Percentiles rank a stretch among this genome's conserved stretches.
Evolutionary conservation across 2,113 vertebrate genomes (phyloP).

Genomic region (Edolisoma coerulescens): DNA sequence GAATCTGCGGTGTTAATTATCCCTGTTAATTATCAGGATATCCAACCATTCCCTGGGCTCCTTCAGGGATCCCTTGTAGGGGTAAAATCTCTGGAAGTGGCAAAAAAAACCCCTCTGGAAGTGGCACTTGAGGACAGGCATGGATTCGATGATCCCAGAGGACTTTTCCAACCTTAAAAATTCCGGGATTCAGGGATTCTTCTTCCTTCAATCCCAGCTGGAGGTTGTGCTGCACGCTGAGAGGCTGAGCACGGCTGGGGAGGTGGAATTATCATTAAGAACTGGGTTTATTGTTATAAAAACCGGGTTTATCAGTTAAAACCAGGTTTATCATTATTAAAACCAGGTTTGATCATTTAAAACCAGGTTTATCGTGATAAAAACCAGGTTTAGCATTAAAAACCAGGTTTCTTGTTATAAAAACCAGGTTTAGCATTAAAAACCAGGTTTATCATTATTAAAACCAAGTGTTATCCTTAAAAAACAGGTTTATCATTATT

Average conservation of each 20-base stretch:
- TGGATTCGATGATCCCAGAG: too few species aligned
- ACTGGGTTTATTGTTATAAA: neutral
- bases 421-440: neutral
- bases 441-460: neutral
- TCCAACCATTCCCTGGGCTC: too few species aligned
- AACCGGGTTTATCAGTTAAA: neutral
- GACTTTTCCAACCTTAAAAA: neutral
- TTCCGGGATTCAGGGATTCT: neutral
- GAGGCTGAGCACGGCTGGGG: too few species aligned
- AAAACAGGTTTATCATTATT: neutral
- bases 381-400: neutral
- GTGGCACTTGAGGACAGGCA: too few species aligned
- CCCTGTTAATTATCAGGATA: too few species aligned
- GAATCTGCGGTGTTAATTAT: too few species aligned
- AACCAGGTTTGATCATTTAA: too few species aligned
- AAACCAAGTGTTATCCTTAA: neutral
- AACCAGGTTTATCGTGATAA: neutral
- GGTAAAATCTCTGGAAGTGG: too few species aligned
- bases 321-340: too few species aligned
- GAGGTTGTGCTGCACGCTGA: neutral
- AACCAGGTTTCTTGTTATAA: neutral
- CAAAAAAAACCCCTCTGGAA: too few species aligned
- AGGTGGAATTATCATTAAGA: accelerated
- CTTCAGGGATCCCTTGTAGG: too few species aligned
- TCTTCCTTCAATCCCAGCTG: neutral